phyloP scores from a whole-genome alignment of 92 coral and sea anemone species.

The Scolanthus callimorphus region DNA sequence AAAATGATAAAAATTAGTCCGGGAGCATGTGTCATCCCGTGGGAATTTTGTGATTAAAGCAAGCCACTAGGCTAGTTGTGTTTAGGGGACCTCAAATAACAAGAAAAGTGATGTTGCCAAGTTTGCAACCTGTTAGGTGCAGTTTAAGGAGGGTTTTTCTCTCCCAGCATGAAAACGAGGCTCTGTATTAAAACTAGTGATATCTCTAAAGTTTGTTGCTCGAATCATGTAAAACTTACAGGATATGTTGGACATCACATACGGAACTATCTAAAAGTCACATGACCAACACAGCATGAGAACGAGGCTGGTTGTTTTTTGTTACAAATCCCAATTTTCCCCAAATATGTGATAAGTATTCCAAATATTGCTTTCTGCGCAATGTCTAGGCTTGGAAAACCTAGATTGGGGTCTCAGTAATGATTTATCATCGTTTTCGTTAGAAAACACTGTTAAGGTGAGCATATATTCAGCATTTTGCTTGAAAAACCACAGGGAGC shows the following conservation, averaged over 20 bases:
- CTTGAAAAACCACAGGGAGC: neutral
- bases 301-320: constrained; percentile 23
- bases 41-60: constrained; percentile 42
- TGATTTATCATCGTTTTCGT: neutral
- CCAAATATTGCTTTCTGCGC: neutral
- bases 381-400: neutral
- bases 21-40: constrained; percentile 34
- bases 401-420: neutral
- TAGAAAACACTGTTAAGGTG: neutral
- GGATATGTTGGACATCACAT: constrained; percentile 23
- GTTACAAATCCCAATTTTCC: neutral
- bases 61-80: constrained; percentile 40
- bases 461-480: neutral
- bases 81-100: constrained; percentile 46
- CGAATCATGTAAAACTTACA: constrained; percentile 19
- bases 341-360: too few relatives aligned
- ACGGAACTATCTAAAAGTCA: constrained; percentile 16
- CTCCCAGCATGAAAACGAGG: constrained; percentile 37
- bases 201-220: constrained; percentile 25
- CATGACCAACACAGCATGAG: constrained; percentile 28
- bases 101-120: constrained; percentile 48
- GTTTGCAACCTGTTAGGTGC: constrained; percentile 34
- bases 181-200: constrained; percentile 13
- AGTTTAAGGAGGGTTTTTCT: constrained; percentile 17
- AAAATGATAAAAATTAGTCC: too few relatives aligned